These are phyloP conservation scores for Leptonema lineaticorne DNA, from an alignment of 1,140 invertebrate species.

Conservation along the genomic window DNA sequence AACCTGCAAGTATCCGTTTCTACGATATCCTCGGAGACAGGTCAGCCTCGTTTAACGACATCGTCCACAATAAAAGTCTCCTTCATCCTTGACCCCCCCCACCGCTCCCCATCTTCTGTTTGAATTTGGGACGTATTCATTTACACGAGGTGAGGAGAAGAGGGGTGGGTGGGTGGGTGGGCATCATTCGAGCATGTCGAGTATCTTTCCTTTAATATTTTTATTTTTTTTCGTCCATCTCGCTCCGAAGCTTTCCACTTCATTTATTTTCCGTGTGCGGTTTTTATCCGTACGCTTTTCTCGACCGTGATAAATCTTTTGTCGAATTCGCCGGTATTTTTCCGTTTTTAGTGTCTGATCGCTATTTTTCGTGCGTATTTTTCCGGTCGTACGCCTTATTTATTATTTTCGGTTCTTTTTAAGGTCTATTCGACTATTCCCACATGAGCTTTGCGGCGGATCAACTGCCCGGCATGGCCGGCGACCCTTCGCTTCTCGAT, in stretches of 20 bases:
- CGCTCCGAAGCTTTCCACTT: not conserved
- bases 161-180: no score
- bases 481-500: slow-evolving; percentile 66
- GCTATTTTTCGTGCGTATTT: not conserved
- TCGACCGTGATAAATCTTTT: slow-evolving; percentile 5
- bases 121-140: slow-evolving; percentile 26
- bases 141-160: not conserved
- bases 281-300: not conserved
- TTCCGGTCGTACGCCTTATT: not conserved
- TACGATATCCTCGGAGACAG: not conserved
- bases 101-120: no score
- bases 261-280: not conserved
- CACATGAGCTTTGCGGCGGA: slow-evolving; percentile 61
- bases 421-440: slow-evolving; percentile 60
- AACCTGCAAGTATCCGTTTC: slow-evolving; percentile 15
- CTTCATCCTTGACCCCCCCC: no score
- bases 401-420: not conserved
- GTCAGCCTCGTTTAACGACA: not conserved
- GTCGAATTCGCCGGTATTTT: not conserved
- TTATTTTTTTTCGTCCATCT: not conserved
- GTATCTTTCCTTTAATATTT: no score
- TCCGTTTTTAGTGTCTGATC: not conserved
- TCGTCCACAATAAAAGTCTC: slow-evolving; percentile 12
- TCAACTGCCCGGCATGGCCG: slow-evolving; percentile 44
- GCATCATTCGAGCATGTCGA: no score